Conservation (phyloP, 2,797 vertebrate species). For the Rhinophrynus dorsalis region DNA sequence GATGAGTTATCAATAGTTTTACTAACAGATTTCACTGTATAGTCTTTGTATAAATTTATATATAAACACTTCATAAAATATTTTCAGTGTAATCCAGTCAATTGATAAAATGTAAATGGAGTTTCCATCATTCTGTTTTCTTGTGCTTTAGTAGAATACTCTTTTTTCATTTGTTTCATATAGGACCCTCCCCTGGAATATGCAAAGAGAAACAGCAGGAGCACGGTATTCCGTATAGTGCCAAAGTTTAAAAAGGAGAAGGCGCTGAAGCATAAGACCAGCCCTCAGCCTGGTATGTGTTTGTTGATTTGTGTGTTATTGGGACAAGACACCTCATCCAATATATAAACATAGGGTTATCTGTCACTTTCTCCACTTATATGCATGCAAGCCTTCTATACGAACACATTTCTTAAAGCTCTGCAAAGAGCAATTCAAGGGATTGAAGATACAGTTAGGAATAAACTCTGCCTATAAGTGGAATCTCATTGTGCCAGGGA, state of each 20-base stretch:
- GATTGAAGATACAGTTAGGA: no score
- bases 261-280: slow-evolving; percentile 84
- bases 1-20: no score
- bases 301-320: neutral
- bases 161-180: slow-evolving; percentile 52
- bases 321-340: neutral
- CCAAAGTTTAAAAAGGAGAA: slow-evolving; percentile 99
- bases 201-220: slow-evolving; percentile 93
- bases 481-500: no score
- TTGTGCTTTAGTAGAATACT: neutral
- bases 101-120: no score
- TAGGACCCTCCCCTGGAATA: slow-evolving; percentile 93
- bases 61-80: no score
- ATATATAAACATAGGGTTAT: neutral
- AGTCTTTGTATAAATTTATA: no score
- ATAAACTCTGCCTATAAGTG: no score
- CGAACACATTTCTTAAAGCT: no score
- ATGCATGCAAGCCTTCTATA: no score
- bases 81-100: no score
- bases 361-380: neutral
- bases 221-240: slow-evolving; percentile 94
- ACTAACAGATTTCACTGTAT: neutral
- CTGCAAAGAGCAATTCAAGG: no score
- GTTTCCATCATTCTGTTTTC: no score
- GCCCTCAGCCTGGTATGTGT: slow-evolving; percentile 89